Conservation (phyloP, 2,797 vertebrate genomes). For the Sebastes hubbsi region DNA sequence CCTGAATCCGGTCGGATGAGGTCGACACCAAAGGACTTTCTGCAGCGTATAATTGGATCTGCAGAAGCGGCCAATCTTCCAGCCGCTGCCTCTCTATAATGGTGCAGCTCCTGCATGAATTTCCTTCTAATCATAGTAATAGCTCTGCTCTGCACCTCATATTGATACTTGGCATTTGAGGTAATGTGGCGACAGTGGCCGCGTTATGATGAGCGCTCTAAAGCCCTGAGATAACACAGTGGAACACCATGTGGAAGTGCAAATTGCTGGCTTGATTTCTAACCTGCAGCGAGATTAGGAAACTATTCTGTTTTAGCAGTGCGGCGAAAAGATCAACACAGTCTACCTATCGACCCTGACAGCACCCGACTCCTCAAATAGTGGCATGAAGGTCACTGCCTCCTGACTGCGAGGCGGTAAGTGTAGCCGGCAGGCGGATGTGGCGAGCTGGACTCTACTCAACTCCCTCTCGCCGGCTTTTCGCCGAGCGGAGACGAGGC, state of each 20-base stretch:
- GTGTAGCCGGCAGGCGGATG: conserved; percentile 29
- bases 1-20: not conserved
- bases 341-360: conserved; percentile 17
- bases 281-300: not conserved
- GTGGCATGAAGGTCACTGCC: conserved; percentile 53
- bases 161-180: conserved; percentile 54
- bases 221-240: conserved; percentile 17
- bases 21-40: conserved; percentile 2
- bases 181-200: conserved; percentile 14
- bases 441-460: conserved; percentile 1
- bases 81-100: conserved; percentile 33
- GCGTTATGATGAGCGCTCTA: not conserved
- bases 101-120: conserved; percentile 13
- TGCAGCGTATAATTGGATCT: conserved; percentile 35
- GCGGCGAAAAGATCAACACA: conserved; percentile 1
- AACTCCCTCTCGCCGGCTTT: conserved; percentile 3
- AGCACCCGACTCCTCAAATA: conserved; percentile 19
- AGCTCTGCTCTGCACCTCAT: conserved; percentile 17
- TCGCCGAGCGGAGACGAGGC: conserved; percentile 32
- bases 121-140: conserved; percentile 42
- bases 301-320: not conserved
- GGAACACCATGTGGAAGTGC: not conserved
- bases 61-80: conserved; percentile 23
- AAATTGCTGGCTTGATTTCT: conserved; percentile 8
- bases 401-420: conserved; percentile 8